A percentile compares a stretch with the other conserved stretches of the same genome.
Evolutionary conservation across 2,797 vertebrate species (phyloP).

Genomic region (Megalops cyprinoides): DNA sequence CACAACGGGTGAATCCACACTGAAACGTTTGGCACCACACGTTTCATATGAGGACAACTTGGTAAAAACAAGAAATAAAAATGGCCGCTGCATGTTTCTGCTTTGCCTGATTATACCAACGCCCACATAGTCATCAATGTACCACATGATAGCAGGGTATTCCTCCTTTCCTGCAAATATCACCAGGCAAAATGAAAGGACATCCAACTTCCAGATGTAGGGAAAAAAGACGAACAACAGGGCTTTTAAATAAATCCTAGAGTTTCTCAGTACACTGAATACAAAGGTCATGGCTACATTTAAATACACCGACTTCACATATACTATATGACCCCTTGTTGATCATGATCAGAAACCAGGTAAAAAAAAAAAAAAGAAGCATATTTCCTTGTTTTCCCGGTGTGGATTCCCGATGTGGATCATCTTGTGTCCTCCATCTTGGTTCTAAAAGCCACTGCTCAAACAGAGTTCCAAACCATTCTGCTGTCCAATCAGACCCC

Average conservation of each 20-base stretch:
- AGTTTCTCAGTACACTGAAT: conserved; percentile 69
- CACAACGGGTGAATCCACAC: conserved; percentile 47
- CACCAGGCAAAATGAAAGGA: conserved; percentile 24
- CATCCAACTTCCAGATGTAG: conserved; percentile 33
- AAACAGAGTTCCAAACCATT: conserved; percentile 51
- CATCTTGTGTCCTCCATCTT: conserved; percentile 5
- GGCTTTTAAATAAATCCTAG: conserved; percentile 74
- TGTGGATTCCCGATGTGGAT: conserved; percentile 19
- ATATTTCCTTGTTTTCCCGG: conserved; percentile 41
- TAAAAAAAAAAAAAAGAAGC: conserved; percentile 43
- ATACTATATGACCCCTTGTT: conserved; percentile 53
- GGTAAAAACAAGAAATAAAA: conserved; percentile 20
- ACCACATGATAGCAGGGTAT: conserved; percentile 24
- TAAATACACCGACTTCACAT: conserved; percentile 80
- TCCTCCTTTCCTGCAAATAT: conserved; percentile 17
- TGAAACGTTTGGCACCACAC: conserved; percentile 73
- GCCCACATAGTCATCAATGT: conserved; percentile 18
- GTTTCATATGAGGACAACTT: conserved; percentile 22
- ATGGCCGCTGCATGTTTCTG: conserved; percentile 6
- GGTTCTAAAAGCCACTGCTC: conserved; percentile 26
- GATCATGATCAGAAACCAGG: conserved; percentile 47
- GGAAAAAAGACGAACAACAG: conserved; percentile 55
- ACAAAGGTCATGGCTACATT: conserved; percentile 77
- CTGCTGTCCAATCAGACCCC: conserved; percentile 81
- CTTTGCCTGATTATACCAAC: not conserved